These are phyloP conservation scores for Cydia amplana DNA, from an alignment of 1,140 invertebrate species.

Conservation along the genomic window DNA sequence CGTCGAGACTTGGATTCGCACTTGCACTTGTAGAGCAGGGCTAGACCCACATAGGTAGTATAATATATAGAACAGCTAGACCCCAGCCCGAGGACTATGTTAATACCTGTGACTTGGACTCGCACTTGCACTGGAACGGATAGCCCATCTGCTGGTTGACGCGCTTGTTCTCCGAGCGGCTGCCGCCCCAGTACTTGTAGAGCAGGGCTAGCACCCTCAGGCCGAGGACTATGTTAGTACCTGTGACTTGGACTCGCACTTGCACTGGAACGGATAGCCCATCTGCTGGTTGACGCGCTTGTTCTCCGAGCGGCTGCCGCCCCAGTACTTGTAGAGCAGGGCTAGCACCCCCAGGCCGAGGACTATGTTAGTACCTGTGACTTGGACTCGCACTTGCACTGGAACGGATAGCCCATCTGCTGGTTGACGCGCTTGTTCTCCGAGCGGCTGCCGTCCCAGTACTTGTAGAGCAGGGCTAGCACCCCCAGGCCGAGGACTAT, in stretches of 20 bases:
- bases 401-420: slow-evolving; percentile 43
- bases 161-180: slow-evolving; percentile 14
- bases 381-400: slow-evolving; percentile 38
- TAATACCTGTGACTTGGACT: too few species aligned
- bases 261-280: slow-evolving; percentile 44
- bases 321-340: slow-evolving; percentile 51
- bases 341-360: too few species aligned
- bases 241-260: slow-evolving; percentile 39
- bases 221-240: neutral
- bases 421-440: slow-evolving; percentile 39
- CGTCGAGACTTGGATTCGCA: too few species aligned
- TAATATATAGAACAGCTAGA: too few species aligned
- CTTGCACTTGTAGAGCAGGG: too few species aligned
- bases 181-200: slow-evolving; percentile 46
- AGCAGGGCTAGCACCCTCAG: slow-evolving; percentile 46
- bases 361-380: too few species aligned
- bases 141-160: slow-evolving; percentile 48
- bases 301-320: slow-evolving; percentile 1
- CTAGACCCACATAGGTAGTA: too few species aligned
- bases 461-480: slow-evolving; percentile 50
- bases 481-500: slow-evolving; percentile 34
- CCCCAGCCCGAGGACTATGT: too few species aligned
- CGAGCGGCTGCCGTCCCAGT: slow-evolving; percentile 36
- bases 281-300: slow-evolving; percentile 47
- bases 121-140: slow-evolving; percentile 42